Evolutionary conservation across 2,113 vertebrate genomes (phyloP).

Genomic region (Lanius collurio): DNA sequence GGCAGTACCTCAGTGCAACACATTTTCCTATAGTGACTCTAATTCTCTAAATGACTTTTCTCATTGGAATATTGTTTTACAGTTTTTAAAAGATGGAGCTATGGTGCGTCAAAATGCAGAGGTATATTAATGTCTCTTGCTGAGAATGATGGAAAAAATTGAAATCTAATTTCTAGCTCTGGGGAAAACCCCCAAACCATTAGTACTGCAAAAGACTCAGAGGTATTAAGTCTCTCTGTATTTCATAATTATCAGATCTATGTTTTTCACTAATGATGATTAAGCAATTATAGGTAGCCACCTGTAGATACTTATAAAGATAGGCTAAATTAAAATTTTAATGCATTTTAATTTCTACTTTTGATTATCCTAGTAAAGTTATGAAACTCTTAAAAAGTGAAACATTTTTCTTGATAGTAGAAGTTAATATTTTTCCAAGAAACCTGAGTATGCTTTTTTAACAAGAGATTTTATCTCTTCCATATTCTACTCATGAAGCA

Average conservation of each 20-base stretch:
- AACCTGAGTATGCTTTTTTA: background rate
- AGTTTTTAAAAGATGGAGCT: background rate
- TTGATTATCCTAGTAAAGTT: background rate
- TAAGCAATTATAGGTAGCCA: background rate
- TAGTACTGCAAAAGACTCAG: background rate
- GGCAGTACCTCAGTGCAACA: background rate
- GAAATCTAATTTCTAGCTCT: constrained; percentile 7
- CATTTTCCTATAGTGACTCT: background rate
- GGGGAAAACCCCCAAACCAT: background rate
- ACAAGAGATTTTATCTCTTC: background rate
- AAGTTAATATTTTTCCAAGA: background rate
- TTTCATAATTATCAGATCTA: constrained; percentile 20
- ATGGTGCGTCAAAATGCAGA: background rate
- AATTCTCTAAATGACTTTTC: background rate
- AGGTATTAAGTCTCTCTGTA: background rate
- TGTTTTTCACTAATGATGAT: constrained; percentile 4
- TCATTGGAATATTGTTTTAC: background rate
- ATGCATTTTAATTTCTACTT: background rate
- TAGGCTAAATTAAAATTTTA: background rate
- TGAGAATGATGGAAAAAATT: background rate
- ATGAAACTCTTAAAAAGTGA: background rate
- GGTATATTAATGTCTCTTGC: background rate
- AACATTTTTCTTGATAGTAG: background rate
- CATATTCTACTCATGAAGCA: background rate
- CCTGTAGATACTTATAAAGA: background rate